Conservation (phyloP, 2,113 vertebrate genomes). For the Capra hircus region DNA sequence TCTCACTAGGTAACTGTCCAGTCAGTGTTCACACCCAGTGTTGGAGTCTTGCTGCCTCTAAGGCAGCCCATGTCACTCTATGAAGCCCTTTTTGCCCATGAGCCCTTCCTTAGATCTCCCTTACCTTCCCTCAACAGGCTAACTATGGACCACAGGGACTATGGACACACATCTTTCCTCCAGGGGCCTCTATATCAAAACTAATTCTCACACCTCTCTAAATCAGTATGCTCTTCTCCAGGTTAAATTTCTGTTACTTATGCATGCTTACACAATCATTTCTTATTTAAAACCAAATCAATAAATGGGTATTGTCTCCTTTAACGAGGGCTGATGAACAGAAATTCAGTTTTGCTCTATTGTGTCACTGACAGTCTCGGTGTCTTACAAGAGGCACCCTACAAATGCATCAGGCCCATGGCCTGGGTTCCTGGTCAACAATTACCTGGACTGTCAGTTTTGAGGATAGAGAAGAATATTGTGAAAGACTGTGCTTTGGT, state of each 20-base stretch:
- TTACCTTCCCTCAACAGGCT: neutral
- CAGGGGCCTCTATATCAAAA: neutral
- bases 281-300: constrained; percentile 26
- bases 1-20: neutral
- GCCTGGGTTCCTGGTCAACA: neutral
- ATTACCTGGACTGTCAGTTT: neutral
- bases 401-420: neutral
- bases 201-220: neutral
- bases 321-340: neutral
- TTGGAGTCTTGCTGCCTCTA: neutral
- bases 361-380: neutral
- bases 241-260: constrained; percentile 10
- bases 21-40: neutral
- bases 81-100: neutral
- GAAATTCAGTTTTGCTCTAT: neutral
- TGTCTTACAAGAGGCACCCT: neutral
- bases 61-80: neutral
- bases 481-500: neutral
- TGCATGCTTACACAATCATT: neutral
- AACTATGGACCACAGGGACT: neutral
- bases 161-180: neutral
- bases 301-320: neutral
- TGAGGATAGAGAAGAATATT: neutral
- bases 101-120: neutral
- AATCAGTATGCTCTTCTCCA: neutral